A percentile compares a stretch with the other conserved stretches of the same genome.
Conservation (phyloP, 1,140 invertebrate genomes). For the Drosophila insularis region DNA sequence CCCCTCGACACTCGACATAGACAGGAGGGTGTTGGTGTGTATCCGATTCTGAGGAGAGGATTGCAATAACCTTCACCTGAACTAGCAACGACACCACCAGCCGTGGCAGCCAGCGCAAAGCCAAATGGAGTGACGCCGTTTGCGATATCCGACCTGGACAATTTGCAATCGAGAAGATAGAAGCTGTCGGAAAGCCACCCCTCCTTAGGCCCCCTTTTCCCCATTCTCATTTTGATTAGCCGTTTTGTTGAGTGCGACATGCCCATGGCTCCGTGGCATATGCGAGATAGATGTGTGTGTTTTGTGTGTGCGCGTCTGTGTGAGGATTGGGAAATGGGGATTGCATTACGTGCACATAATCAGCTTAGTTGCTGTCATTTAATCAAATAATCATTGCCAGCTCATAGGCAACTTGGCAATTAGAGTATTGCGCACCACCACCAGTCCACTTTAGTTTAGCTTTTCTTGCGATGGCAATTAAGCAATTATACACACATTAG, state of each 20-base stretch:
- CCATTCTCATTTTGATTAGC: slow-evolving; percentile 10
- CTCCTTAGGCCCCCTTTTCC: not conserved
- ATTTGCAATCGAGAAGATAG: slow-evolving; percentile 15
- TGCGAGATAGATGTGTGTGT: not conserved
- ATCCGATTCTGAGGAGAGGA: not conserved
- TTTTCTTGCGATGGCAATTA: not conserved
- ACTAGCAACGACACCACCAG: not conserved
- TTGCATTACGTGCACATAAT: slow-evolving; percentile 24
- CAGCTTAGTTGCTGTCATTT: slow-evolving; percentile 31
- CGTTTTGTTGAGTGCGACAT: slow-evolving; percentile 13
- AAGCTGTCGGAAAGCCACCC: not conserved
- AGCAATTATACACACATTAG: slow-evolving; percentile 4
- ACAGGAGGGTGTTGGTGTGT: not conserved
- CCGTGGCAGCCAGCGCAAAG: not conserved
- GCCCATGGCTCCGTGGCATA: not conserved
- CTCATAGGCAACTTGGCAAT: slow-evolving; percentile 18
- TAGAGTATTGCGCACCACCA: not conserved
- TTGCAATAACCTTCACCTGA: slow-evolving; percentile 18
- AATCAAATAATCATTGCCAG: slow-evolving; percentile 26
- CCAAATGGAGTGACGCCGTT: slow-evolving; percentile 12
- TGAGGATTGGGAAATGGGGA: slow-evolving; percentile 4
- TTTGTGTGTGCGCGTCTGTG: slow-evolving; percentile 1
- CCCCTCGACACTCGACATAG: not conserved
- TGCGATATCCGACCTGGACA: slow-evolving; percentile 19
- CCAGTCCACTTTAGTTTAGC: not conserved